These are phyloP conservation scores for Corbicula japonica DNA, from an alignment of 2,888 invertebrate genomes.

Conservation along the genomic window DNA sequence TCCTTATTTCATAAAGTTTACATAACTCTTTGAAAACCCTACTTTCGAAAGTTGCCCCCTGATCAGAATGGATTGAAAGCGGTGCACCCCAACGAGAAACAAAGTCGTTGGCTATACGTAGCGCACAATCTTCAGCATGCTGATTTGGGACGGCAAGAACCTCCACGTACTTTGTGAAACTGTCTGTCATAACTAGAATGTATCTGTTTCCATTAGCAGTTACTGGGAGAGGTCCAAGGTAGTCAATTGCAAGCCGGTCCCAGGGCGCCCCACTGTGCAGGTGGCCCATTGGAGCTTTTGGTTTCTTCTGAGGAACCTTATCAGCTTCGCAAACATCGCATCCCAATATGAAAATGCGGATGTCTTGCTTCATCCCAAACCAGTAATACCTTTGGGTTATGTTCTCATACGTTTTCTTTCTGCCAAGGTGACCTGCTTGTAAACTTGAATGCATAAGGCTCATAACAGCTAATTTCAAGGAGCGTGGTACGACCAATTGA, in stretches of 20 bases:
- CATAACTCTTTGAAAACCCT: background rate
- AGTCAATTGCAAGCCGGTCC: too few relatives aligned
- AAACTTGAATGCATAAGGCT: background rate
- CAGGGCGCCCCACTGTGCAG: background rate
- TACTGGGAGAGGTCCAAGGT: too few relatives aligned
- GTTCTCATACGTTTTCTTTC: conserved; percentile 1
- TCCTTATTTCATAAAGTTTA: background rate
- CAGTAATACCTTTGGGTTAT: conserved; percentile 1
- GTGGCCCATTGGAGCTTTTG: conserved; percentile 1
- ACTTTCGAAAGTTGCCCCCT: too few relatives aligned
- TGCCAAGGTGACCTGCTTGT: background rate
- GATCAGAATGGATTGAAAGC: too few relatives aligned
- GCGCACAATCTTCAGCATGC: too few relatives aligned
- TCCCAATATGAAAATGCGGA: background rate
- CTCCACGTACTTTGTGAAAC: too few relatives aligned
- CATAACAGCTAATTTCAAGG: too few relatives aligned
- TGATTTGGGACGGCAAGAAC: too few relatives aligned
- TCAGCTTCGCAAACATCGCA: conserved; percentile 5
- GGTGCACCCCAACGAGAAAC: background rate
- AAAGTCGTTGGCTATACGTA: too few relatives aligned
- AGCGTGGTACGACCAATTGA: background rate
- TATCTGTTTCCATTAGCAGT: too few relatives aligned
- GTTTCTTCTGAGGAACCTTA: conserved; percentile 6
- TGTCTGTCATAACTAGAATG: too few relatives aligned
- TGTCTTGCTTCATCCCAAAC: conserved; percentile 7